Evolutionary conservation across 1,140 invertebrate species (phyloP), one percentile per base, ranked within the genome.

Genomic region (Drusus annulatus): DNA sequence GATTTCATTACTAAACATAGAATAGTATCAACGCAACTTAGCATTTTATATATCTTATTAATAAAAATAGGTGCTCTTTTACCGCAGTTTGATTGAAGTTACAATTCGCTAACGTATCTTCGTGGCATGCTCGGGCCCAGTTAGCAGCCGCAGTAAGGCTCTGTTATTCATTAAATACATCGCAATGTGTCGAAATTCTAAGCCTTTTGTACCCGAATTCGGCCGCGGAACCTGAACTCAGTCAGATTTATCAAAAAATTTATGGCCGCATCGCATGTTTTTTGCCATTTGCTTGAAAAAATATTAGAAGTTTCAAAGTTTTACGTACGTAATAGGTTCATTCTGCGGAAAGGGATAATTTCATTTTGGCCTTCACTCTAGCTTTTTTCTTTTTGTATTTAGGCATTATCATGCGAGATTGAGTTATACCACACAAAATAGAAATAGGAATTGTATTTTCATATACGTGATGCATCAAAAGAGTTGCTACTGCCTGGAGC

Each of bases 91-190:
- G 10, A 1, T 1, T 45, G 13, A 45, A 10, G 10, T 60, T 60
- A 60, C 56, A 19, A 60, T 23, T 60, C 56, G 17, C 19, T 23
- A 19, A n/a, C 17, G 56, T 60, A 60, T 60, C 56, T 60, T 60
- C 56, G 23, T 60, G 19, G 56, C 56, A 23, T 60, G 56, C 56
- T 15, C 23, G 7, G 17, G 7, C 7, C 17, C 56, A 19, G 56
- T 60, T 60, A 60, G 23, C 56, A 17, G 23, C 23, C 10, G 23
- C 21, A n/a, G 23, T 60, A 60, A 60, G 17, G 56, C 56, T 60
- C 56, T 21, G 56, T 60, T 60, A 60, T 60, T 60, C 56, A 60
- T 60, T 60, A 60, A 60, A 60, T 19, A 19, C 56, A 60, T 60
- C 56, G 23, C 56, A 60, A 21, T 60, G 56, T 60, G 56, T 60